These are phyloP conservation scores for Leptobrachium ailaonicum DNA, from an alignment of 2,113 vertebrate species.

Conservation along the genomic window DNA sequence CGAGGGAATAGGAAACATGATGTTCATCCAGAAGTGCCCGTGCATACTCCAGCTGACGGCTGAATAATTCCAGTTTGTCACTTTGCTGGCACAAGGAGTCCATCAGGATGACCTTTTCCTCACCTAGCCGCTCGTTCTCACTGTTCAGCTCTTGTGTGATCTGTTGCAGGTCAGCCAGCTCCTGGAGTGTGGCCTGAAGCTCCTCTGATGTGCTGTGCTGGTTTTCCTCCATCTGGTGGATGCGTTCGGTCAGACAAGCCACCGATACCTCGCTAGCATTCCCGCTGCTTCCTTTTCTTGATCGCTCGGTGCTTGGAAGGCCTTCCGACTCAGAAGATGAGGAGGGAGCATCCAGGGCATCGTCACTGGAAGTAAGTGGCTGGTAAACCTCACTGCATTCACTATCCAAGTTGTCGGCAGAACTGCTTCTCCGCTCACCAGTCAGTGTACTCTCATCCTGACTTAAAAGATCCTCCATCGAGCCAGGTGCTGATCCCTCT, in stretches of 20 bases:
- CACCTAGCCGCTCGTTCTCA: conserved; percentile 90
- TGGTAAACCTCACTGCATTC: conserved; percentile 95
- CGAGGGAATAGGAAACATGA: conserved; percentile 79
- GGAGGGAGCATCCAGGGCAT: conserved; percentile 87
- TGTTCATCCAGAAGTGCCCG: conserved; percentile 87
- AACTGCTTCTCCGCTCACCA: conserved; percentile 86
- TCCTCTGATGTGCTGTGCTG: conserved; percentile 93
- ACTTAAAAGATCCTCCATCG: conserved; percentile 87
- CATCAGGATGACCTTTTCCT: conserved; percentile 92
- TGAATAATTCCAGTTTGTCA: conserved; percentile 86
- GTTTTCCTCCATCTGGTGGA: conserved; percentile 97
- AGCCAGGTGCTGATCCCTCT: conserved; percentile 89
- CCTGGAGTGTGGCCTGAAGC: conserved; percentile 90
- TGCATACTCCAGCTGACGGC: conserved; percentile 87
- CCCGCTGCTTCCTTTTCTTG: conserved; percentile 83
- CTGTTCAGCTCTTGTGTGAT: conserved; percentile 92
- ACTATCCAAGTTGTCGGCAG: conserved; percentile 89
- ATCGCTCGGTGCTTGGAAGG: conserved; percentile 79
- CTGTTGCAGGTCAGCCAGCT: conserved; percentile 90
- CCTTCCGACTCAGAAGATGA: conserved; percentile 86
- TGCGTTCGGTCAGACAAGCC: conserved; percentile 88
- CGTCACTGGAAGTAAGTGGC: conserved; percentile 89
- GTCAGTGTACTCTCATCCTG: conserved; percentile 78
- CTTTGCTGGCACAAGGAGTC: conserved; percentile 94
- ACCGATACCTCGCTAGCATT: conserved; percentile 87